Base-by-base conservation (phyloP, 1,140 invertebrate genomes). In the Notospermus geniculatus region DNA sequence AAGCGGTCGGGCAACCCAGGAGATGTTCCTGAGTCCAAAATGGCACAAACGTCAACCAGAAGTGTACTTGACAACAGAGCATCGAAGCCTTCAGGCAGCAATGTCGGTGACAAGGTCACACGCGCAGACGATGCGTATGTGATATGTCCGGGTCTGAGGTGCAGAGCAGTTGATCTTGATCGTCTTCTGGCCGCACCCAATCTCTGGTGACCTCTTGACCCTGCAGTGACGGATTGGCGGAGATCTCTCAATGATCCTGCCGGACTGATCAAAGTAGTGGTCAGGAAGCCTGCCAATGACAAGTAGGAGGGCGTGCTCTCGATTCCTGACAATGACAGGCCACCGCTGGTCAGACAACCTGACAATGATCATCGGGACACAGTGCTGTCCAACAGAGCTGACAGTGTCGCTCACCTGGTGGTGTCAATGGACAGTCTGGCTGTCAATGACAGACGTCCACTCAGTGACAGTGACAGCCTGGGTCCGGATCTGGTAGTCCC, bases 131-230 rank as follows among this genome's bases (percentile, higher is more conserved):
- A n/a, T 50, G 19, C 25, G n/a, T 23, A n/a, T 23, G 46, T 9
- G 46, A 27, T 19, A 7, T 19, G 46, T 50, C 25, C 5, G 19
- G 19, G 4, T 23, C 46, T 7, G 25, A 50, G 46, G 19, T 30
- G 11, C 11, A 22, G 29, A 36, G 15, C 22, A 56, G 2, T 9
- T 15, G 22, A 29, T 43, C 17, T 23, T 43, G 13, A 23, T 23
- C 15, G 23, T 11, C 56, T 25, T 45, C 41, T 32, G 41, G 22
- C 41, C 7, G 67, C 65, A 65, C 65, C 59, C 22, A 65, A 63
- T 62, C 63, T 32, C 23, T 53, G n/a, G 46, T 50, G n/a, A 19
- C n/a, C 46, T 50, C n/a, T 27, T 23, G 46, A 50, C 19, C 46
- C 25, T 19, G 25, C n/a, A n/a, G n/a, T 5, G 46, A 50, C 46